Base-by-base conservation (phyloP, 2,797 vertebrate species). In the Echeneis naucrates region DNA sequence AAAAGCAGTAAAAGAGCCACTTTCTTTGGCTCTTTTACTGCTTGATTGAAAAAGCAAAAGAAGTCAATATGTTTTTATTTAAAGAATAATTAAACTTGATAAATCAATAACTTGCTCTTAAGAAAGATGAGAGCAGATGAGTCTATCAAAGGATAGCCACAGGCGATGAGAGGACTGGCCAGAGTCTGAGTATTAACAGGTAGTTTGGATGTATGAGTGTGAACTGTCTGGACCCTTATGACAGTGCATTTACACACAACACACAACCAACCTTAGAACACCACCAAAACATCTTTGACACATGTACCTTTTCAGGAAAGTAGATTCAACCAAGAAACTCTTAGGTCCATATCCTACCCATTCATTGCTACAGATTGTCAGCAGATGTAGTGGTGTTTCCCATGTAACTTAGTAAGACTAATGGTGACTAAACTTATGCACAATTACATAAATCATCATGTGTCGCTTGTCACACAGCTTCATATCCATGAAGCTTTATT, bases 391-490 rank as follows among this genome's bases (percentile, higher is more conserved):
- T 66, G 27, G 21, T 44, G 5, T 77, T 53, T 68, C 42, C 17
- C 65, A 54, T 56, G 44, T 72, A 47, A 40, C 69, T 33, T 16
- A 60, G 51, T 63, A 27, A 68, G 63, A 65, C 19, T 47, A 56
- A 61, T 69, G 33, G 64, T 32, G 27, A 66, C 60, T 48, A 44
- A 54, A 69, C 23, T 53, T 40, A 59, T 38, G 19, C 37, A 68
- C 51, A 48, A 44, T 50, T 70, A 47, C 48, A 53, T n/a, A 61
- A 52, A 63, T 37, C 66, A 64, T 58, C 58, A 65, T 66, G 38
- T 64, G 72, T 66, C 47, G 75, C 76, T 81, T 68, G 70, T 75
- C 69, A 21, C 70, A 70, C 16, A 21, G 78, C 61, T 58, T 59
- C 64, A 75, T n/a, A 69, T n/a, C 57, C 30, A 33, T 78, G 80